These are phyloP conservation scores for Clunio marinus DNA, from an alignment of 2,888 invertebrate genomes.

Conservation along the genomic window DNA sequence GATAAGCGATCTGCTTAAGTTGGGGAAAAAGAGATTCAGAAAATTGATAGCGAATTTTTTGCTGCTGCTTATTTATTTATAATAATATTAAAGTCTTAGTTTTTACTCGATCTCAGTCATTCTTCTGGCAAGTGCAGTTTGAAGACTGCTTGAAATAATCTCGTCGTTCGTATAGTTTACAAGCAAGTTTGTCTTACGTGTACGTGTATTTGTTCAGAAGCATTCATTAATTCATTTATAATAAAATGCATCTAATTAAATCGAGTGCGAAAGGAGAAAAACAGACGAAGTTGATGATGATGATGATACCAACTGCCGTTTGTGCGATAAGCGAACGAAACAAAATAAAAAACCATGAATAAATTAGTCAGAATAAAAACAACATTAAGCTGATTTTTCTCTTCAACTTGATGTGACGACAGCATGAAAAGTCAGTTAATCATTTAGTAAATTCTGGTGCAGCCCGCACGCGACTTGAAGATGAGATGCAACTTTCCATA, in stretches of 20 bases:
- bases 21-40: constrained; percentile 26
- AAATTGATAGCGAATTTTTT: constrained; percentile 14
- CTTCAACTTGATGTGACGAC: neutral
- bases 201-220: constrained; percentile 5
- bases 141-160: neutral
- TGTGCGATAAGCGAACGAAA: constrained; percentile 28
- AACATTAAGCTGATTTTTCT: neutral
- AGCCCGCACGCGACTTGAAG: constrained; percentile 37
- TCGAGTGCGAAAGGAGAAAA: constrained; percentile 29
- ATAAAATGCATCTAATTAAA: constrained; percentile 39
- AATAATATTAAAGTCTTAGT: neutral
- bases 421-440: constrained; percentile 6
- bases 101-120: no score
- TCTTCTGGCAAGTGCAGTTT: constrained; percentile 11
- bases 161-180: neutral
- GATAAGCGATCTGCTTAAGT: constrained; percentile 35
- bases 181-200: constrained; percentile 11
- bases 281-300: neutral
- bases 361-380: constrained; percentile 32
- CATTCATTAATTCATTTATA: constrained; percentile 39
- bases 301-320: constrained; percentile 18
- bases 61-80: neutral
- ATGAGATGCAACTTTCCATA: neutral
- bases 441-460: constrained; percentile 21
- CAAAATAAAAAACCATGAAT: constrained; percentile 3